Conservation (phyloP, 2,888 invertebrate genomes). For the Eupithecia tripunctaria region DNA sequence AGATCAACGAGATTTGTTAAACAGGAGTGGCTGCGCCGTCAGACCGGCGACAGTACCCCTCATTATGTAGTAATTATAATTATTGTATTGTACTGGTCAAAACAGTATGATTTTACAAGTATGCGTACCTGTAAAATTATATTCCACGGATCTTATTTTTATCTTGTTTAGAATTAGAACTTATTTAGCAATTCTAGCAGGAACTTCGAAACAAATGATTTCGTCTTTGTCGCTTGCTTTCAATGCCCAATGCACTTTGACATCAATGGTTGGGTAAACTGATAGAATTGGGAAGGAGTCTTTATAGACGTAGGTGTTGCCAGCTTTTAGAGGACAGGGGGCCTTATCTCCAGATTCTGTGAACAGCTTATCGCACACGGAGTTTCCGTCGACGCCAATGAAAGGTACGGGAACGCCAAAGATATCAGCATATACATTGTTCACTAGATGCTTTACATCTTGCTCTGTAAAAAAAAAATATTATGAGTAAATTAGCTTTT, state of each 20-base stretch:
- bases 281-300: constrained; percentile 84
- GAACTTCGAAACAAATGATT: constrained; percentile 87
- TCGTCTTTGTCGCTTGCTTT: constrained; percentile 67
- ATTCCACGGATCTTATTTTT: not conserved
- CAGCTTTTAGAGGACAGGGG: constrained; percentile 88
- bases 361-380: constrained; percentile 87
- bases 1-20: not conserved
- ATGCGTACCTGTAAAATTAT: not conserved
- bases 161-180: not conserved
- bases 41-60: too few relatives aligned
- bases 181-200: constrained; percentile 83
- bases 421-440: constrained; percentile 86
- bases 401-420: constrained; percentile 88
- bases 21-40: not conserved
- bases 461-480: constrained; percentile 69
- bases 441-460: constrained; percentile 82
- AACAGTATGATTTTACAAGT: constrained; percentile 2
- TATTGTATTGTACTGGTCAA: not conserved
- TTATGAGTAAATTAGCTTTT: not conserved
- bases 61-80: too few relatives aligned
- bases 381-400: constrained; percentile 89
- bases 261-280: constrained; percentile 79
- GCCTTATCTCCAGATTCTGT: constrained; percentile 83
- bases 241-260: constrained; percentile 88
- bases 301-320: constrained; percentile 88